A percentile compares a stretch with the other conserved stretches of the same genome.
These are phyloP conservation scores for Oxygymnocypris stewartii DNA, from an alignment of 2,113 vertebrate genomes.

Conservation along the genomic window DNA sequence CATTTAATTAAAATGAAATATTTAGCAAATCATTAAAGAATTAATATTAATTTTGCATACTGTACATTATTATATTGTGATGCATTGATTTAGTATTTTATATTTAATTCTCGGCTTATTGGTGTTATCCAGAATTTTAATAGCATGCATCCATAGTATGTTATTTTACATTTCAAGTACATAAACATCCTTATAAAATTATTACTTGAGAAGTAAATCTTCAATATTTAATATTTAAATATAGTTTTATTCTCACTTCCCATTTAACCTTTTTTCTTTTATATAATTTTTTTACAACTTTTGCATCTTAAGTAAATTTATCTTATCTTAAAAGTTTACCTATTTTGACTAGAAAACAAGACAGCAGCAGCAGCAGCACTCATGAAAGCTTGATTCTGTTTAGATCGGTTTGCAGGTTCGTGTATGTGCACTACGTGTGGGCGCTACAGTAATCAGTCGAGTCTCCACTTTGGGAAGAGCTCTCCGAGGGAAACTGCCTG, in stretches of 20 bases:
- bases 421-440: conserved; percentile 40
- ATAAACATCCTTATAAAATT: background rate
- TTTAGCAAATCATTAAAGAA: background rate
- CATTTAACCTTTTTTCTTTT: background rate
- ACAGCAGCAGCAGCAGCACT: background rate
- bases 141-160: background rate
- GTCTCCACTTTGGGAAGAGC: conserved; percentile 1
- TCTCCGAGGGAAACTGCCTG: conserved; percentile 25
- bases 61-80: background rate
- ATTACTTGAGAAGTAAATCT: too few species aligned
- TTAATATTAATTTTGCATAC: background rate
- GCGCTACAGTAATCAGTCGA: conserved; percentile 21
- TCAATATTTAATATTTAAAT: background rate
- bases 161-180: background rate
- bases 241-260: background rate
- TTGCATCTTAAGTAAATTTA: background rate
- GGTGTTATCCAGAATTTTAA: background rate
- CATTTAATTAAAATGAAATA: background rate
- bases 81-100: background rate
- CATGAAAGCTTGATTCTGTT: conserved; percentile 10
- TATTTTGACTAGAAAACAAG: background rate
- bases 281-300: background rate
- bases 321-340: background rate
- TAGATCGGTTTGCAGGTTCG: background rate
- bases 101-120: background rate